Evolutionary conservation across 2,797 vertebrate species (phyloP), one percentile per base, ranked within the genome.

Genomic region (Diplodus sargus): DNA sequence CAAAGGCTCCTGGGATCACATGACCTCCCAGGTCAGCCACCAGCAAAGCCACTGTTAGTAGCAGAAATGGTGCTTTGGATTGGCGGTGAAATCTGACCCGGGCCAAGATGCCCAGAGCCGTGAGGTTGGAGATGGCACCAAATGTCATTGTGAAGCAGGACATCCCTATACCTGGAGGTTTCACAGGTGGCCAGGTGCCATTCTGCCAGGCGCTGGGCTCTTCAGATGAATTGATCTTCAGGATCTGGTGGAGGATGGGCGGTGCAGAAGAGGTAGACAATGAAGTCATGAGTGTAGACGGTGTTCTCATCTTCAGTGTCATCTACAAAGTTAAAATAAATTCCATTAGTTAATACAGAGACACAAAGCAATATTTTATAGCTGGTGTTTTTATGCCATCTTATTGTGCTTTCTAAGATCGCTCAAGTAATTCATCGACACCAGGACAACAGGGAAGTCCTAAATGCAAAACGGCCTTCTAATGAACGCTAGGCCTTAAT

Each of bases 91-190:
- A 91, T 62, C 76, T 71, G 22, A 76, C 18, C 2, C 81, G 84
- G 30, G 73, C 80, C 30, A 95, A 83, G 75, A 95, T 94, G 52
- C 80, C 86, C 34, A 96, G 90, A 65, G 92, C 95, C 0, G 83
- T 89, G 58, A 95, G 73, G 89, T 94, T 95, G 39, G 95, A 95
- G 53, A 94, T 52, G 20, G 87, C 77, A 2, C 94, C 95, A 53
- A 95, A 87, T 28, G 76, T 90, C 94, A 95, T 95, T 51, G 91
- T 94, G 87, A 95, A 92, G 82, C 91, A 92, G 70, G 94, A 94
- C 75, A 95, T 81, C 4, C 71, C 88, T 16, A 94, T 85, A n/a
- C 59, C 67, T 17, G 69, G 56, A 23, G 66, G 61, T 51, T 4
- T 80, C 42, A 58, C 3, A 1, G 61, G 4, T 49, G 52, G 5